Evolutionary conservation across 2,113 vertebrate genomes (phyloP), one percentile per base, ranked within the genome.

Genomic region (Menidia beryllina): DNA sequence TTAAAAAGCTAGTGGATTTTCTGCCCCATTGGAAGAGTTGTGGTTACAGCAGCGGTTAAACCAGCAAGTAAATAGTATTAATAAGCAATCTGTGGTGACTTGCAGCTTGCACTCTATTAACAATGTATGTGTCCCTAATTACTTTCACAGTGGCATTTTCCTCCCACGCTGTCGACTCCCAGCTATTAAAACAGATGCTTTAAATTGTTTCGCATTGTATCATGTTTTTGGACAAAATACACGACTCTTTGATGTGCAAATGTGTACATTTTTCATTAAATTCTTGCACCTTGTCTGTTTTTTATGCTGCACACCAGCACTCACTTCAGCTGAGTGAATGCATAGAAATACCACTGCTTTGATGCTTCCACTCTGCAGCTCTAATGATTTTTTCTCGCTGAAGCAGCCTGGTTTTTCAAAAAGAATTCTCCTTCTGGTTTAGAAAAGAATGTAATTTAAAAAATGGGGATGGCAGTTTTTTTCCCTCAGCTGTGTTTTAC

Each of bases 71-170:
- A 83, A 81, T 68, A 59, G 48, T 52, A 41, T 39, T 80, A 69
- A 84, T 83, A 61, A 69, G 55, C 17, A 14, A 38, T 61, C 41
- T 38, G 47, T 47, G 72, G 62, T 79, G 83, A 72, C 78, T 77
- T 83, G 64, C 69, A 79, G 30, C 78, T 81, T 51, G 75, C 54
- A 78, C 77, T 62, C 87, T 80, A 74, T 80, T 82, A 88, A 79
- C 79, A 81, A n/a, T 41, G 63, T 76, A 71, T 60, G 58, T 75
- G 71, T 45, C 24, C 57, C 69, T 83, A 81, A 80, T 84, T 71
- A 45, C 62, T 69, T 72, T 73, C 56, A 69, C 52, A 27, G 72
- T 84, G 83, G 65, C 81, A 61, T 69, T 87, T 67, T 70, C 74
- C 85, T 79, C 84, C 80, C 76, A 84, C 77, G 4, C 69, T 54